Percentiles rank a stretch among this genome's conserved stretches.
Conservation (phyloP, 2,113 vertebrate genomes). For the Dolichallabes microphthalmus region DNA sequence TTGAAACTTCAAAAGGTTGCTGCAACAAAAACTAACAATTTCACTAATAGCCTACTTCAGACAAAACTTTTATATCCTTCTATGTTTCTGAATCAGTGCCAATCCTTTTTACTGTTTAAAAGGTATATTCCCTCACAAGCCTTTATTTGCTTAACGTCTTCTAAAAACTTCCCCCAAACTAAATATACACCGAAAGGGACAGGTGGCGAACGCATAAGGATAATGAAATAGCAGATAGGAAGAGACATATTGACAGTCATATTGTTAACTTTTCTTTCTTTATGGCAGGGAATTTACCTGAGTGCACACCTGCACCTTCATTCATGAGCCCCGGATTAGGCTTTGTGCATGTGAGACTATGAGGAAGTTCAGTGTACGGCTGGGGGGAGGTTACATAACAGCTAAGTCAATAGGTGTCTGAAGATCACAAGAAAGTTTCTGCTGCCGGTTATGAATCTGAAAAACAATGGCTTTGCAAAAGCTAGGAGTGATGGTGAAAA, state of each 20-base stretch:
- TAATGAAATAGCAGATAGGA: conserved; percentile 38
- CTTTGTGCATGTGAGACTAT: conserved; percentile 38
- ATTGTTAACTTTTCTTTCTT: conserved; percentile 33
- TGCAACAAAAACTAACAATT: background rate
- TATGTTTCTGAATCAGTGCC: conserved; percentile 10
- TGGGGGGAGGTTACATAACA: conserved; percentile 40
- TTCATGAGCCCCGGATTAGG: conserved; percentile 32
- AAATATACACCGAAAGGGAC: conserved; percentile 39
- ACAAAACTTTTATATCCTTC: background rate
- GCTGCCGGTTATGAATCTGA: background rate
- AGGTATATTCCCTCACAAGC: conserved; percentile 27
- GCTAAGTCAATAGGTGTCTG: conserved; percentile 23
- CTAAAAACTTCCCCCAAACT: conserved; percentile 29
- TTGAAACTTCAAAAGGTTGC: conserved; percentile 3
- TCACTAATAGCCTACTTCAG: background rate
- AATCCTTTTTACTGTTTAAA: conserved; percentile 38
- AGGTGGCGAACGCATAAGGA: conserved; percentile 43
- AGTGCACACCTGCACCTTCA: conserved; percentile 29
- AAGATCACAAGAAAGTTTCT: conserved; percentile 1
- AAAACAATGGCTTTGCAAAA: background rate
- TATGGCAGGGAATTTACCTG: conserved; percentile 45
- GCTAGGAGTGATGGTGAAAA: background rate
- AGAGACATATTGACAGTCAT: conserved; percentile 42
- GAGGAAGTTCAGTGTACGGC: conserved; percentile 24
- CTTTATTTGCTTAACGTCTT: conserved; percentile 51